A percentile compares a stretch with the other conserved stretches of the same genome.
phyloP scores from a whole-genome alignment of 92 coral and sea anemone genomes.

The Metridium senile region DNA sequence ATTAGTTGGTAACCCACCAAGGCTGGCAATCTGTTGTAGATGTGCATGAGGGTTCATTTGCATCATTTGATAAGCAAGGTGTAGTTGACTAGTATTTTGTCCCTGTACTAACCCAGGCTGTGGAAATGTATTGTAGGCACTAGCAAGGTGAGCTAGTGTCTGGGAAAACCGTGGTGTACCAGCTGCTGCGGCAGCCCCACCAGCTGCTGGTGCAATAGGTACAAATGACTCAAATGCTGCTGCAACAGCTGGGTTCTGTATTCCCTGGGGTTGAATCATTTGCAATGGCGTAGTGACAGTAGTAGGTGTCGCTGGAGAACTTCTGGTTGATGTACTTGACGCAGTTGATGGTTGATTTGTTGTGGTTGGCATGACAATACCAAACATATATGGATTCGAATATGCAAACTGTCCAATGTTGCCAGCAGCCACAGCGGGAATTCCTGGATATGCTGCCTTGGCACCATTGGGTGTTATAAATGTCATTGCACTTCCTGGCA shows the following conservation, averaged over 20 bases:
- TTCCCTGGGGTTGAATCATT: slow-evolving; percentile 38
- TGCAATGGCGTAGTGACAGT: slow-evolving; percentile 54
- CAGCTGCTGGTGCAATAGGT: slow-evolving; percentile 96
- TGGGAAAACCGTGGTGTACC: slow-evolving; percentile 84
- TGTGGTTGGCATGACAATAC: slow-evolving; percentile 84
- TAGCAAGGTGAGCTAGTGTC: slow-evolving; percentile 91
- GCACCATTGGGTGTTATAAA: slow-evolving; percentile 57
- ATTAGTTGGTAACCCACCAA: slow-evolving; percentile 8
- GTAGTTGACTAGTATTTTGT: slow-evolving; percentile 54
- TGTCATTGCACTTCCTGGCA: slow-evolving; percentile 68
- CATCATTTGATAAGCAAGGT: slow-evolving; percentile 84
- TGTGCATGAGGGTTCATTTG: slow-evolving; percentile 56
- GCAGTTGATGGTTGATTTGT: slow-evolving; percentile 47
- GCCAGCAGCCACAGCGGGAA: slow-evolving; percentile 41
- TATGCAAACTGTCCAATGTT: slow-evolving; percentile 46
- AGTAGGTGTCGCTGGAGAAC: slow-evolving; percentile 63
- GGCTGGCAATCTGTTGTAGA: slow-evolving; percentile 18
- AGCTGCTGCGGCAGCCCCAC: slow-evolving; percentile 90
- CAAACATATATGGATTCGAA: slow-evolving; percentile 83
- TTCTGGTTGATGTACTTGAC: slow-evolving; percentile 44
- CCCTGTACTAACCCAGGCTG: slow-evolving; percentile 63
- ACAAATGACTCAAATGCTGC: slow-evolving; percentile 98
- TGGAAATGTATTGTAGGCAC: slow-evolving; percentile 87
- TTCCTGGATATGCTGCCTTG: slow-evolving; percentile 45
- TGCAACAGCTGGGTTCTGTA: slow-evolving; percentile 88